Percentiles rank a stretch among this genome's conserved stretches.
Evolutionary conservation across 2,797 vertebrate species (phyloP).

Genomic region (Sorex maritimensis): DNA sequence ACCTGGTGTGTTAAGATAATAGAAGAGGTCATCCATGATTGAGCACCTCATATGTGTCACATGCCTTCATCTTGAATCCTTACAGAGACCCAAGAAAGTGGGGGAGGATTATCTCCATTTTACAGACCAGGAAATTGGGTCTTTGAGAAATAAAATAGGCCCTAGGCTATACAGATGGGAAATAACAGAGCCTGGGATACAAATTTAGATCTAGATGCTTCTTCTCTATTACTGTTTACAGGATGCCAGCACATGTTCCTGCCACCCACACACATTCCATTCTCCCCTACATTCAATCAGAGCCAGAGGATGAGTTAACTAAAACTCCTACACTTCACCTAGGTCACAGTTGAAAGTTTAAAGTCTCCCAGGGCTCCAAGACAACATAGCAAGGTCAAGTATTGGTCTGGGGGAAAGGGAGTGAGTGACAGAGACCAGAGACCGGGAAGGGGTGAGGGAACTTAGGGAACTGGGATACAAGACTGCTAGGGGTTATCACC

Average conservation of each 20-base stretch:
- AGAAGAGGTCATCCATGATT: not conserved
- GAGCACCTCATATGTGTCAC: not conserved
- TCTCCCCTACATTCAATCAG: not conserved
- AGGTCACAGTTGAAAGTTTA: not conserved
- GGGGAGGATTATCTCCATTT: constrained; percentile 15
- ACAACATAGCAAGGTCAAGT: not conserved
- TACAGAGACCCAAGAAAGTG: not conserved
- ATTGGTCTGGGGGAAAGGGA: not conserved
- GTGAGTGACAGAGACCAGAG: not conserved
- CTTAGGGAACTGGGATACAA: not conserved
- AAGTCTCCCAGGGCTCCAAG: not conserved
- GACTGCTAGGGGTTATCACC: not conserved
- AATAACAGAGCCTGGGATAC: not conserved
- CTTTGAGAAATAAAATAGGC: not conserved
- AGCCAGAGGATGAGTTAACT: not conserved
- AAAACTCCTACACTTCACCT: no score
- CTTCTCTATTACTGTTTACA: not conserved
- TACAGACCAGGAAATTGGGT: not conserved
- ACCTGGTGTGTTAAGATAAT: constrained; percentile 44
- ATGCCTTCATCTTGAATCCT: not conserved
- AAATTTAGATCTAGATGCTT: not conserved
- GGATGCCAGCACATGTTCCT: not conserved
- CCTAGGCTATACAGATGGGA: not conserved
- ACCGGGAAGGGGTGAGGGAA: not conserved
- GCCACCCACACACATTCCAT: fast-evolving